Evolutionary conservation across 2,888 invertebrate genomes (phyloP).

Genomic region (Limenitis camilla): DNA sequence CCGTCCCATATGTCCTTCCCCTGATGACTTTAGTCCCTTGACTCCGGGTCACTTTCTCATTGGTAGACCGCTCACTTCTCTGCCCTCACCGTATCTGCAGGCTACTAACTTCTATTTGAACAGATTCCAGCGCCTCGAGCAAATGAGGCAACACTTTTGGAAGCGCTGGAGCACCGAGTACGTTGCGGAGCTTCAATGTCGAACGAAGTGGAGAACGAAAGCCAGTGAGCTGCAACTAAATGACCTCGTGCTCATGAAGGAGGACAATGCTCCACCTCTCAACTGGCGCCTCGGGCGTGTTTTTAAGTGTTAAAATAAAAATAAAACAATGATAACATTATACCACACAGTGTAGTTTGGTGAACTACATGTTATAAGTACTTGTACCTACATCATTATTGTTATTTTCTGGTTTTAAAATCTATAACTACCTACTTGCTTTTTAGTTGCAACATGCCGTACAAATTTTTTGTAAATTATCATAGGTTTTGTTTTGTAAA

Average conservation of each 20-base stretch:
- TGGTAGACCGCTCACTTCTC: neutral
- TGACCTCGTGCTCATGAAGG: neutral
- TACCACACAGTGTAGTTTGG: no score
- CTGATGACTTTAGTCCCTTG: neutral
- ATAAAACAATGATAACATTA: no score
- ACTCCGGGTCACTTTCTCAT: neutral
- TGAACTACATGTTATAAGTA: no score
- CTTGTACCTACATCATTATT: no score
- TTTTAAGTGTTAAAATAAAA: no score
- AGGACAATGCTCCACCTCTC: neutral
- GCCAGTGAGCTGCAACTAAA: neutral
- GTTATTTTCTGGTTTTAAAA: no score
- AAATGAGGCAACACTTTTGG: slow-evolving; percentile 16
- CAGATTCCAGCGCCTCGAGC: neutral
- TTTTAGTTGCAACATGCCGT: no score
- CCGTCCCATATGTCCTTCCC: neutral
- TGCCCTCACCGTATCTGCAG: neutral
- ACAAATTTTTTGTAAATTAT: no score
- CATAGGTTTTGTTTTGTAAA: no score
- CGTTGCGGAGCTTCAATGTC: slow-evolving; percentile 13
- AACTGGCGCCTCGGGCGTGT: slow-evolving; percentile 17
- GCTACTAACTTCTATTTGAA: neutral
- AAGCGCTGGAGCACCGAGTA: slow-evolving; percentile 18
- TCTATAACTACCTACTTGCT: no score
- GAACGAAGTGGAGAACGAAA: slow-evolving; percentile 10